Evolutionary conservation across 2,888 invertebrate genomes (phyloP).

Genomic region (Drosophila pseudotalamancana): DNA sequence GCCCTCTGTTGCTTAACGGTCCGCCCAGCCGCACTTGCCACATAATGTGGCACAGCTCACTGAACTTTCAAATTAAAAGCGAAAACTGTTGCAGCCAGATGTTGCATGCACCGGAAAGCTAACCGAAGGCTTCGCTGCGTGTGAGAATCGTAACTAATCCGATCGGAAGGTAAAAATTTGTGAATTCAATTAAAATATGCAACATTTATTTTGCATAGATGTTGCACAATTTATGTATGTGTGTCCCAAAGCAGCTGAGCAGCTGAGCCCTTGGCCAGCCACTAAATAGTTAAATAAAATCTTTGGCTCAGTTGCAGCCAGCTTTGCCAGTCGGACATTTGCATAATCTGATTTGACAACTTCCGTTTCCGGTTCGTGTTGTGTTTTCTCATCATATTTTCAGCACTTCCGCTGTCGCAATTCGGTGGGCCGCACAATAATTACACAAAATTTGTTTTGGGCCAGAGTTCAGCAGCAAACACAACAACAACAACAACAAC

Average conservation of each 20-base stretch:
- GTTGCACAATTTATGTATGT: too few relatives aligned
- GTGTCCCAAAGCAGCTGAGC: too few relatives aligned
- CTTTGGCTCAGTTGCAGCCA: conserved; percentile 10
- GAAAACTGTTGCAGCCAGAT: conserved; percentile 58
- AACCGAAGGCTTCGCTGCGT: too few relatives aligned
- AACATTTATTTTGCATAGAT: not conserved
- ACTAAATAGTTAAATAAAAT: conserved; percentile 8
- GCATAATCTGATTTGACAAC: conserved; percentile 56
- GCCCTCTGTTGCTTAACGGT: conserved; percentile 48
- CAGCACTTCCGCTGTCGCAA: conserved; percentile 49
- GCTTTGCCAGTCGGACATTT: conserved; percentile 27
- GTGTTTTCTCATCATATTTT: conserved; percentile 44
- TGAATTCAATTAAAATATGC: not conserved
- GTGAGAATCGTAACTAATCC: too few relatives aligned
- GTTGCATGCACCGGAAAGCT: conserved; percentile 29
- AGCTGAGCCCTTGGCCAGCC: not conserved
- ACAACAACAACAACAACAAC: conserved; percentile 13
- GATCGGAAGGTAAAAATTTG: not conserved
- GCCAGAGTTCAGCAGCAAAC: conserved; percentile 19
- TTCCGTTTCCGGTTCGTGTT: conserved; percentile 55
- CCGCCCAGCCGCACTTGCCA: conserved; percentile 37
- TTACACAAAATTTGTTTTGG: conserved; percentile 52
- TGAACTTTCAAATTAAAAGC: conserved; percentile 73
- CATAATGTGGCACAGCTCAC: conserved; percentile 60
- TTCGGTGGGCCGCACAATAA: conserved; percentile 47